Evolutionary conservation across 1,140 invertebrate species (phyloP), one percentile per base, ranked within the genome.

Genomic region (Bombus cullumanus): DNA sequence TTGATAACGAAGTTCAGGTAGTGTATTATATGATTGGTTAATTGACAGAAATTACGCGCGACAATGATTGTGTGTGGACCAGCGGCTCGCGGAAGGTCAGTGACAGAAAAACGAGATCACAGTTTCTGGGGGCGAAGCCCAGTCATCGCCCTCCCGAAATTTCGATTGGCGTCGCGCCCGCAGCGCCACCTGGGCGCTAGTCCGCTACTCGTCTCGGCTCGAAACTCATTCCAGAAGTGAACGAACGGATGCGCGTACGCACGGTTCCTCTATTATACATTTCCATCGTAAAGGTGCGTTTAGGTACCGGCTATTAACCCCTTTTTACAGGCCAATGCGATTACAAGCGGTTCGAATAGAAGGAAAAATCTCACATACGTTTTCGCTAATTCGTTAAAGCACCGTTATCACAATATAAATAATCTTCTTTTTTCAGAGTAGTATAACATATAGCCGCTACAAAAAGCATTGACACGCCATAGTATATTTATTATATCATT

Each of bases 71-170:
- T 53, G 43, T 10, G 41, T 18, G 3, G 22, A 62, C 31, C 77
- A 59, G 31, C 37, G 53, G 47, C 73, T 87, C 53, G 86, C 73
- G 86, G 68, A 88, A 91, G 89, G 87, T 90, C 89, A 91, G 88
- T 88, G 88, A 88, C 82, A 88, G 87, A 89, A 81, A 88, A 85
- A 81, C 39, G 72, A 77, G 78, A 66, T 68, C 64, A 78, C 64
- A 74, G 71, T 77, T 87, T 88, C 76, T 75, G 66, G 69, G 83
- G 81, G 87, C 53, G 68, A 85, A 77, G 71, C 75, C 71, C 76
- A 88, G 86, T 89, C 88, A 89, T 88, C 87, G 83, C 73, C 83
- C 88, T 81, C 79, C 82, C 79, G 78, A 85, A 85, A 89, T 88
- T 83, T 84, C 75, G 82, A 73, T 73, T 72, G 59, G 57, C 53